Evolutionary conservation across 53 echinoderm and acorn worm genomes (phyloP).

Genomic region (Paracentrotus lividus): DNA sequence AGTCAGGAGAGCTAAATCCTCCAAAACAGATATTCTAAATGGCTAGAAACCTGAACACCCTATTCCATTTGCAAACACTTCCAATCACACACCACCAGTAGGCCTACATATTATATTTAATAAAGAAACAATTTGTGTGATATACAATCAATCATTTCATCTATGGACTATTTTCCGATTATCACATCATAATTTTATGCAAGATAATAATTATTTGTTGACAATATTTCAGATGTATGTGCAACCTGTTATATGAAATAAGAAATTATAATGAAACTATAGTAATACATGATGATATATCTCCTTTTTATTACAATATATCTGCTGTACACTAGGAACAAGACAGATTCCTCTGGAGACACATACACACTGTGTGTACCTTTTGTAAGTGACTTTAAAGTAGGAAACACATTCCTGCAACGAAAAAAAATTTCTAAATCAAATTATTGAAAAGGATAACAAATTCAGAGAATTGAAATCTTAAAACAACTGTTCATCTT

Average conservation of each 20-base stretch:
- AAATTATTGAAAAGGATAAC: not conserved
- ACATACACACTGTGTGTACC: not conserved
- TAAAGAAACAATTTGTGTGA: too few relatives aligned
- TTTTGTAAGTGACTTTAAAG: not conserved
- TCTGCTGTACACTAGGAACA: not conserved
- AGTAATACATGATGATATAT: not conserved
- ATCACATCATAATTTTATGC: too few relatives aligned
- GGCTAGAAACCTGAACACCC: too few relatives aligned
- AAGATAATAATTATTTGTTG: not conserved
- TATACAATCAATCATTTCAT: too few relatives aligned
- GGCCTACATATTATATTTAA: too few relatives aligned
- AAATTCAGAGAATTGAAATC: not conserved
- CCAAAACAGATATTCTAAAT: too few relatives aligned
- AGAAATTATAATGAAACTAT: not conserved
- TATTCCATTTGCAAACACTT: too few relatives aligned
- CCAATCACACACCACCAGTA: too few relatives aligned
- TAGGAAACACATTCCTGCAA: not conserved
- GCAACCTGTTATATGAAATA: not conserved
- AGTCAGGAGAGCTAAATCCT: too few relatives aligned
- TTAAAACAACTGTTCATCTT: not conserved
- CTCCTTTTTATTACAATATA: not conserved
- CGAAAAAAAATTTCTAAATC: not conserved
- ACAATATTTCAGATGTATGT: not conserved
- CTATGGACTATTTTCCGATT: too few relatives aligned
- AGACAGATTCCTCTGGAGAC: not conserved